Conservation (phyloP, 1,140 invertebrate species). For the Bombus fervidus region DNA sequence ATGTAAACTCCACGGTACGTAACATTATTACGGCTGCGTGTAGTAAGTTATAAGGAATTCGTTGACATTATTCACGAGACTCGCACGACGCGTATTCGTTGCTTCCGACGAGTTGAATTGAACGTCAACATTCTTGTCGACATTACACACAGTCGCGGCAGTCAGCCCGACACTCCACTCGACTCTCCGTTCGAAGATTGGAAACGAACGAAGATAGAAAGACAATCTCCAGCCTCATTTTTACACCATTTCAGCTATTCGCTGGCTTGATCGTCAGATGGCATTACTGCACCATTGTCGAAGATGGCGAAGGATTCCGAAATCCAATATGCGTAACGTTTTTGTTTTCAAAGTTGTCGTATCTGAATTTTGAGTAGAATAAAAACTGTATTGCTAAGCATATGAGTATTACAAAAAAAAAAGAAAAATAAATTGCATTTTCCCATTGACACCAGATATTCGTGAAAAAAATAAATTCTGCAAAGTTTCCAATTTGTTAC, state of each 20-base stretch:
- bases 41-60: constrained; percentile 22
- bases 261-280: constrained; percentile 23
- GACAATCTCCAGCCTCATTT: constrained; percentile 33
- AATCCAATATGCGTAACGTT: not conserved
- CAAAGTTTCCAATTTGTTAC: too few species aligned
- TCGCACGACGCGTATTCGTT: constrained; percentile 12
- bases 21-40: constrained; percentile 19
- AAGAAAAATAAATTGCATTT: not conserved
- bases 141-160: constrained; percentile 41
- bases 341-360: not conserved
- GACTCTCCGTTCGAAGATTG: constrained; percentile 29
- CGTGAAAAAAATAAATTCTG: too few species aligned
- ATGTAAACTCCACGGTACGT: constrained; percentile 5
- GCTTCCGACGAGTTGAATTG: constrained; percentile 44
- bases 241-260: constrained; percentile 36
- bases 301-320: constrained; percentile 13
- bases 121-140: constrained; percentile 66
- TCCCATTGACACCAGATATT: too few species aligned
- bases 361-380: not conserved
- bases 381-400: too few species aligned
- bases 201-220: constrained; percentile 39
- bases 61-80: constrained; percentile 44
- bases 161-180: constrained; percentile 37
- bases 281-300: not conserved
- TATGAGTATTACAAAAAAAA: not conserved